A percentile compares a stretch with the other conserved stretches of the same genome.
phyloP scores from a whole-genome alignment of 2,797 vertebrate species.

The Kryptopterus vitreolus region DNA sequence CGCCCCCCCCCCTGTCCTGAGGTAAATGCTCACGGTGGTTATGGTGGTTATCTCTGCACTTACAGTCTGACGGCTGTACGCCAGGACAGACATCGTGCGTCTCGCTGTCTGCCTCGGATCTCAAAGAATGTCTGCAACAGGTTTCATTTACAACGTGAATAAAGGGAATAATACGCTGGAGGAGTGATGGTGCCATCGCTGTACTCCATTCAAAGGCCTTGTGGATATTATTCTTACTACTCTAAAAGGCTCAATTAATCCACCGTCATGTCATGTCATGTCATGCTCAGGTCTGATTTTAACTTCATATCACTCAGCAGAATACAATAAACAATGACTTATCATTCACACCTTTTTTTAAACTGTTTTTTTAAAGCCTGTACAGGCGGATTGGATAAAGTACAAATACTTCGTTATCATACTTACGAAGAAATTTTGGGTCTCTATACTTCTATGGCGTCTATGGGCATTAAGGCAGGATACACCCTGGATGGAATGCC shows the following conservation, averaged over 20 bases:
- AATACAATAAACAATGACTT: neutral
- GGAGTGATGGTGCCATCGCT: neutral
- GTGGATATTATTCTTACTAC: neutral
- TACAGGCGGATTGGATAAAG: too few relatives aligned
- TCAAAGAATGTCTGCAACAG: neutral
- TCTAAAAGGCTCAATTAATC: neutral
- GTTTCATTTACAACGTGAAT: neutral
- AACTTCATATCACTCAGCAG: neutral
- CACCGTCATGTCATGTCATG: neutral
- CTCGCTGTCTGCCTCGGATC: conserved; percentile 3
- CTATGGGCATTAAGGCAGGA: too few relatives aligned
- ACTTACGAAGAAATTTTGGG: too few relatives aligned
- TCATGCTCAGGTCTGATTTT: too few relatives aligned
- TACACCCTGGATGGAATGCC: too few relatives aligned
- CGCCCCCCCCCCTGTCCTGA: too few relatives aligned
- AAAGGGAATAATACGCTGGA: neutral
- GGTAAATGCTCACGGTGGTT: too few relatives aligned
- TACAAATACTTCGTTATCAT: too few relatives aligned
- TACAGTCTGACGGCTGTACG: conserved; percentile 17
- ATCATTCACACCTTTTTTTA: neutral
- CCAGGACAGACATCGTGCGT: conserved; percentile 23
- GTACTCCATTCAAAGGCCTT: neutral
- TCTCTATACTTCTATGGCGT: too few relatives aligned
- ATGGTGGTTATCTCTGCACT: conserved; percentile 9
- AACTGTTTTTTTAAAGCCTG: too few relatives aligned